Evolutionary conservation across 1,140 invertebrate species (phyloP), one percentile per base, ranked within the genome.

Genomic region (Metaphire vulgaris): DNA sequence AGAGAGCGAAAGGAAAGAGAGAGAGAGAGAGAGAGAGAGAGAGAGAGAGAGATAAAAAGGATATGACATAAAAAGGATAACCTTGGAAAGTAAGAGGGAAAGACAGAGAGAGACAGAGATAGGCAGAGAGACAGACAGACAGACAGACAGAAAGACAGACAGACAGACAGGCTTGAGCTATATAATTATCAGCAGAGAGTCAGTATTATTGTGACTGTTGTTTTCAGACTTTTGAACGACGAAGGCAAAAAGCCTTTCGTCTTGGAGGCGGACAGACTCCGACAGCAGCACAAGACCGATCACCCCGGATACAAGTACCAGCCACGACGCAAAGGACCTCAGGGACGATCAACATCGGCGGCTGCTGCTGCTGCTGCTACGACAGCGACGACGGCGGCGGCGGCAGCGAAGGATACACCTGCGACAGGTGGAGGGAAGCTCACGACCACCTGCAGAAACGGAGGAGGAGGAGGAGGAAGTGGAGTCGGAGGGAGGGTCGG

Each of bases 261-360:
- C 74, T 92, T 94, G 81, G 93, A 95, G 85, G 94, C 95, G 0
- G 93, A 97, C 83, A 89, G 92, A 68, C 88, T 97, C 1, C 89
- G 94, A 0, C 88, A 92, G 33, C 92, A 93, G 79, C 94, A 96
- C 86, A 96, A 96, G 82, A 90, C 91, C 76, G 92, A 95, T 81
- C 91, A 96, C 84, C 94, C 94, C 0, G 92, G 96, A 80, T 96
- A 97, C 87, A 96, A 96, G 79, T 96, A 95, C 82, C 93, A 95
- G 83, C 93, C 93, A 0, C 86, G 93, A 14, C 88, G 93, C 30
- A 89, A 92, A n/a, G n/a, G n/a, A n/a, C n/a, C n/a, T n/a, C n/a
- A n/a, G n/a, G n/a, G n/a, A n/a, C n/a, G n/a, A n/a, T n/a, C n/a
- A n/a, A n/a, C n/a, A n/a, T n/a, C n/a, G n/a, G n/a, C n/a, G n/a